Evolutionary conservation across 1,140 invertebrate genomes (phyloP).

Genomic region (Cepaea nemoralis): DNA sequence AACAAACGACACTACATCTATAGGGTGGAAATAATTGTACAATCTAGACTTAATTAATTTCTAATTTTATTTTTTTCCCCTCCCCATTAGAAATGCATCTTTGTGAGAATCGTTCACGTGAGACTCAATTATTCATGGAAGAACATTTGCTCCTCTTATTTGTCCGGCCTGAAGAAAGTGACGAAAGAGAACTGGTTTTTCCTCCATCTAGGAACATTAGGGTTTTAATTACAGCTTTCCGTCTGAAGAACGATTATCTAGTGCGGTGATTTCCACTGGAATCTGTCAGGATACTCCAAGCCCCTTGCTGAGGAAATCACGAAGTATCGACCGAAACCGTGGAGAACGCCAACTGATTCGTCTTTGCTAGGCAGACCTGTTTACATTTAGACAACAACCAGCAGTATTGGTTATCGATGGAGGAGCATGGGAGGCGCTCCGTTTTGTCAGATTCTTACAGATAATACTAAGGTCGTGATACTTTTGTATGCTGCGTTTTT

Average conservation of each 20-base stretch:
- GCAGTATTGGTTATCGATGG: slow-evolving; percentile 34
- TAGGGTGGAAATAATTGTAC: not conserved
- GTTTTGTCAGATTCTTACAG: not conserved
- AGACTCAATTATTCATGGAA: slow-evolving; percentile 1
- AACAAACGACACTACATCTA: not conserved
- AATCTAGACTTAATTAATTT: not conserved
- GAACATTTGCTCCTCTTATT: not conserved
- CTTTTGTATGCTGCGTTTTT: no score
- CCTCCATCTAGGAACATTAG: slow-evolving; percentile 21
- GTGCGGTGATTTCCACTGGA: slow-evolving; percentile 18
- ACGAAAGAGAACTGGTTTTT: slow-evolving; percentile 4
- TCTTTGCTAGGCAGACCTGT: slow-evolving; percentile 8
- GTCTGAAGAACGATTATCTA: slow-evolving; percentile 18
- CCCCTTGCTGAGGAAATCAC: slow-evolving; percentile 10
- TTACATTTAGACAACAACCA: slow-evolving; percentile 21
- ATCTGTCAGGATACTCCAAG: not conserved
- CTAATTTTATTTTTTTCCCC: not conserved
- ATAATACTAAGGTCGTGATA: not conserved
- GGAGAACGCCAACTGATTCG: slow-evolving; percentile 25
- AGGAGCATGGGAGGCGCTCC: slow-evolving; percentile 10
- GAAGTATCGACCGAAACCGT: not conserved
- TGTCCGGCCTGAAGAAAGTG: not conserved
- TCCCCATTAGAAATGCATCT: not conserved
- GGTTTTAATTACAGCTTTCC: slow-evolving; percentile 30
- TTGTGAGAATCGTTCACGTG: not conserved